phyloP scores from a whole-genome alignment of 30 jellyfish, hydroid and myxozoan species.

The Pelagia noctiluca region DNA sequence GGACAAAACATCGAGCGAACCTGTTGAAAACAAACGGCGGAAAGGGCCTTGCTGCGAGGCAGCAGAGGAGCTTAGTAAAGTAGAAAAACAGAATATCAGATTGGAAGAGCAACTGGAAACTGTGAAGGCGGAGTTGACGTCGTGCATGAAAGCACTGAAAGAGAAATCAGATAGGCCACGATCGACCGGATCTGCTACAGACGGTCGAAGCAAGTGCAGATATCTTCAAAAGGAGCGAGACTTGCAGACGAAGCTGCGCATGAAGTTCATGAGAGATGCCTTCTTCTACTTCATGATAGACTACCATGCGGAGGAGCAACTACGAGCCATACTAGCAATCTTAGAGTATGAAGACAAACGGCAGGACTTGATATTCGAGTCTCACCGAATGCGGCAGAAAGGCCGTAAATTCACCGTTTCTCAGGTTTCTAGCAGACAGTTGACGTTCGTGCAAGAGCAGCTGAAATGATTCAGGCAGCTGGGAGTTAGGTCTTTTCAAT shows the following conservation, averaged over 20 bases:
- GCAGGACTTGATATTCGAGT: conserved; percentile 83
- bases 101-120: conserved; percentile 56
- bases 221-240: conserved; percentile 58
- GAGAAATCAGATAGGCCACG: conserved; percentile 1
- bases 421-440: conserved; percentile 85
- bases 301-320: conserved; percentile 96
- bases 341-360: conserved; percentile 94
- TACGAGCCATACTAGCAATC: conserved; percentile 90
- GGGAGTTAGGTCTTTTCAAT: too few species aligned
- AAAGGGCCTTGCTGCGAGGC: conserved; percentile 55
- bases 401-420: conserved; percentile 85
- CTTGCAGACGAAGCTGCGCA: conserved; percentile 74
- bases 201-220: conserved; percentile 23
- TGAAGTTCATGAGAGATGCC: conserved; percentile 93
- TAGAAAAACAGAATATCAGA: conserved; percentile 33
- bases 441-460: conserved; percentile 94
- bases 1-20: conserved; percentile 18
- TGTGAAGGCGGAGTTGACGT: conserved; percentile 17
- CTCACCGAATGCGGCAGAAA: conserved; percentile 86
- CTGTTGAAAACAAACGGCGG: conserved; percentile 54
- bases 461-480: too few species aligned
- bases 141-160: not conserved
- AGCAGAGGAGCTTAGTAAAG: conserved; percentile 49
- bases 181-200: not conserved
- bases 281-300: conserved; percentile 95